A percentile compares a stretch with the other conserved stretches of the same genome.
phyloP scores from a whole-genome alignment of 2,888 invertebrate genomes.

The Aphidoletes aphidimyza region DNA sequence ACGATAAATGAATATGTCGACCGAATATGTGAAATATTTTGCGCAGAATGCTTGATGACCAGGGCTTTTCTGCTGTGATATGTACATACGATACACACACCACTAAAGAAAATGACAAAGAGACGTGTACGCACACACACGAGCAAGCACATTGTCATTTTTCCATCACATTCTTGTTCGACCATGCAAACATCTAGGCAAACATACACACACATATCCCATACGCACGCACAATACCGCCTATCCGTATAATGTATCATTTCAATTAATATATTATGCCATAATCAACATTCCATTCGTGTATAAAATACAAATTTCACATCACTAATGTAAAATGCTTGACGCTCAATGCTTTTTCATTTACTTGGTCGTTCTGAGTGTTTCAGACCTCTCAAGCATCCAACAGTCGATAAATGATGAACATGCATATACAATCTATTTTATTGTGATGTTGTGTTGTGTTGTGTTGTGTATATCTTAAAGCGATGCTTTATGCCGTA shows the following conservation, averaged over 20 bases:
- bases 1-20: background rate
- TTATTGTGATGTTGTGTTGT: background rate
- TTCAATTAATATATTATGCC: conserved; percentile 52
- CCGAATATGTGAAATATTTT: conserved; percentile 26
- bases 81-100: too few species aligned
- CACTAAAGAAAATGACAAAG: too few species aligned
- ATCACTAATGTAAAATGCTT: conserved; percentile 50
- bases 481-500: background rate
- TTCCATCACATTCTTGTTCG: conserved; percentile 9
- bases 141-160: conserved; percentile 2
- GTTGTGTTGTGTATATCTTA: background rate
- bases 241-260: conserved; percentile 39
- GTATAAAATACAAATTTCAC: conserved; percentile 50
- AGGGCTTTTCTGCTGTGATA: background rate
- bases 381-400: too few species aligned
- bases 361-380: background rate
- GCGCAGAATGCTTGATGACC: background rate
- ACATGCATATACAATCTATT: conserved; percentile 25
- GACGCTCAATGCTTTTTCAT: background rate
- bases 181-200: background rate
- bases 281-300: conserved; percentile 53
- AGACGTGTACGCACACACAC: background rate
- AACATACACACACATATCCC: background rate
- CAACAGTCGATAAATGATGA: background rate
- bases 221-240: too few species aligned